phyloP scores from a whole-genome alignment of 2,888 invertebrate genomes.

The Xanthia icteritia region DNA sequence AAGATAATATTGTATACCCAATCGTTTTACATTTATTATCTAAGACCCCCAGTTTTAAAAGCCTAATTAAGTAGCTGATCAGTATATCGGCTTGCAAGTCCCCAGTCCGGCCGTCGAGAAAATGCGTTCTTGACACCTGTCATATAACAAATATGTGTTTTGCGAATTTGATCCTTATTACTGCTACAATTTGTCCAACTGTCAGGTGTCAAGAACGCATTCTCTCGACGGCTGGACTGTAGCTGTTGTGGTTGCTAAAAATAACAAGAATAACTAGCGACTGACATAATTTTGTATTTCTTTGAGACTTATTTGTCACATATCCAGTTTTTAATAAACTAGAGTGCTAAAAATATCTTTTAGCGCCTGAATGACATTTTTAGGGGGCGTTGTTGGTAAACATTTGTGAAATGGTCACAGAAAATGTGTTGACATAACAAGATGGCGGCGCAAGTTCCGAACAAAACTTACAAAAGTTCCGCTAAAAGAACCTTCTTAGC shows the following conservation, averaged over 20 bases:
- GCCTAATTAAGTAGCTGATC: neutral
- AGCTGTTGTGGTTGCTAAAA: neutral
- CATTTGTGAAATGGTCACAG: neutral
- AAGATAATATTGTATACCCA: constrained; percentile 11
- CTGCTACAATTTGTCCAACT: too few relatives aligned
- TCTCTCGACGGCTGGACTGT: too few relatives aligned
- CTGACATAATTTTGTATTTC: neutral
- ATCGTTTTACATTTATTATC: constrained; percentile 18
- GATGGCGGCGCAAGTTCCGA: neutral
- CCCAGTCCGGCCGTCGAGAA: too few relatives aligned
- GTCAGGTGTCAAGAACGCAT: too few relatives aligned
- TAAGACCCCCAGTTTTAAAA: neutral
- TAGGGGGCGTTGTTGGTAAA: too few relatives aligned
- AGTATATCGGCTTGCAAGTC: neutral
- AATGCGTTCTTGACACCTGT: too few relatives aligned
- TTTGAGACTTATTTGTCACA: neutral
- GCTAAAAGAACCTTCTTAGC: neutral
- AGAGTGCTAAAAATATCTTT: neutral
- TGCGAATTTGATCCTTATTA: too few relatives aligned
- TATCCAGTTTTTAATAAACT: neutral
- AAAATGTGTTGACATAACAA: neutral
- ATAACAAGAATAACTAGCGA: neutral
- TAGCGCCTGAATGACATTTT: neutral
- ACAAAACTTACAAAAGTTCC: neutral
- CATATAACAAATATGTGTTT: too few relatives aligned